Evolutionary conservation across 1,140 invertebrate species (phyloP).

Genomic region (Elymnias hypermnestra): DNA sequence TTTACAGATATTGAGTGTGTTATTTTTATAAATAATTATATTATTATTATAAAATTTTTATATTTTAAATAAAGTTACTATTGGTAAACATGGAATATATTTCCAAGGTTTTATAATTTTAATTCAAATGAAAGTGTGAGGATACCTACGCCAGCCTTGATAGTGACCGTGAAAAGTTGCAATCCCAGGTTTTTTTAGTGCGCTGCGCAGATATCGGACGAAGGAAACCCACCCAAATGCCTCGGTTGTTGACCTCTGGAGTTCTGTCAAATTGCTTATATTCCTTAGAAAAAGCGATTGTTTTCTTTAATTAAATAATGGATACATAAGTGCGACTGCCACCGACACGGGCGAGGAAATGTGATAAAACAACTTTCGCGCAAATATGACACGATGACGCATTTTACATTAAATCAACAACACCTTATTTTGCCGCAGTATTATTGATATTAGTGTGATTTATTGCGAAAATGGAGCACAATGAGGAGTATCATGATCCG

Average conservation of each 20-base stretch:
- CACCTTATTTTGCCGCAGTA: slow-evolving; percentile 9
- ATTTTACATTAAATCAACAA: slow-evolving; percentile 19
- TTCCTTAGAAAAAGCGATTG: slow-evolving; percentile 5
- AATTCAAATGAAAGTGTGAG: too few relatives aligned
- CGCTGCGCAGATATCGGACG: slow-evolving; percentile 6
- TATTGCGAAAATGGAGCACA: slow-evolving; percentile 44
- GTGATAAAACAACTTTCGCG: slow-evolving; percentile 25
- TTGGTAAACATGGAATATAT: too few relatives aligned
- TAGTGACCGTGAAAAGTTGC: slow-evolving; percentile 2
- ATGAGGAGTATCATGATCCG: slow-evolving; percentile 63
- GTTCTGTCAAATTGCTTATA: slow-evolving; percentile 1
- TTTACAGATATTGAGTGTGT: too few relatives aligned
- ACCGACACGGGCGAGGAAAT: slow-evolving; percentile 15
- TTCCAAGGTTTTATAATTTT: too few relatives aligned
- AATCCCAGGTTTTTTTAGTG: not conserved
- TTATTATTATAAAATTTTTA: too few relatives aligned
- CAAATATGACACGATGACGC: slow-evolving; percentile 25
- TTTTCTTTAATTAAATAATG: slow-evolving; percentile 13
- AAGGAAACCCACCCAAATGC: slow-evolving; percentile 25
- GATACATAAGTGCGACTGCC: slow-evolving; percentile 5
- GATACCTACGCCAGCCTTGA: not conserved
- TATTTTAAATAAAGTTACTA: too few relatives aligned
- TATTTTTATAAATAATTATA: too few relatives aligned
- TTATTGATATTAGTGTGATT: slow-evolving; percentile 26
- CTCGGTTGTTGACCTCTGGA: slow-evolving; percentile 34